Evolutionary conservation across 2,797 vertebrate species (phyloP), one percentile per base, ranked within the genome.

Genomic region (Acanthornis magna): DNA sequence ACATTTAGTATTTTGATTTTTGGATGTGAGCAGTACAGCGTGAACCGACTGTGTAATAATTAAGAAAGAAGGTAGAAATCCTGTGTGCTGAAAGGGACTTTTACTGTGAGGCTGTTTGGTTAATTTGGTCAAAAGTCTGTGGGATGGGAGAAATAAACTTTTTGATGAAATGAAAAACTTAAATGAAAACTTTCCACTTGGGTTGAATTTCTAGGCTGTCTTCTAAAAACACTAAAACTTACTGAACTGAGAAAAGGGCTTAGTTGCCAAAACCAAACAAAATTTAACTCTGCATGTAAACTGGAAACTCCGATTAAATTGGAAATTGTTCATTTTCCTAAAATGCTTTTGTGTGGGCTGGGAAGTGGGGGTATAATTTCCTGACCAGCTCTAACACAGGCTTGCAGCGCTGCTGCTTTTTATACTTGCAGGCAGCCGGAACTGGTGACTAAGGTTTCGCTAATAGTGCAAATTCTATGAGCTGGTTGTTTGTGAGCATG

Each of bases 391-490:
- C 82, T 73, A 70, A 84, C 29, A 32, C 30, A 84, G 74, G 14
- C 76, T 94, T 72, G 55, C 73, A 84, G 48, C 0, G 1, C 87
- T 92, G 91, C 79, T 90, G 13, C 91, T 96, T 89, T 93, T 94
- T 95, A 81, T 92, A 84, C 73, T 93, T 32, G 45, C 55, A 79
- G 63, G 82, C 94, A 90, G 85, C 76, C 61, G 71, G 93, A 96
- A 96, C 89, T 67, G 89, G 93, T 95, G 93, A 92, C 94, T 96
- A 93, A 93, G 70, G 67, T 96, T 97, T 95, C 48, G 30, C 83
- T 96, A 94, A 78, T 94, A 92, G 60, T 83, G 91, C 92, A 90
- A 0, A 78, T 96, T 96, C 74, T 94, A 3, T 80, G 89, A 92
- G 75, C 66, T 96, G 91, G 70, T 85, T 93, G 93, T 82, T 95